Conservation (phyloP, 2,797 vertebrate genomes). For the Poecilia picta region DNA sequence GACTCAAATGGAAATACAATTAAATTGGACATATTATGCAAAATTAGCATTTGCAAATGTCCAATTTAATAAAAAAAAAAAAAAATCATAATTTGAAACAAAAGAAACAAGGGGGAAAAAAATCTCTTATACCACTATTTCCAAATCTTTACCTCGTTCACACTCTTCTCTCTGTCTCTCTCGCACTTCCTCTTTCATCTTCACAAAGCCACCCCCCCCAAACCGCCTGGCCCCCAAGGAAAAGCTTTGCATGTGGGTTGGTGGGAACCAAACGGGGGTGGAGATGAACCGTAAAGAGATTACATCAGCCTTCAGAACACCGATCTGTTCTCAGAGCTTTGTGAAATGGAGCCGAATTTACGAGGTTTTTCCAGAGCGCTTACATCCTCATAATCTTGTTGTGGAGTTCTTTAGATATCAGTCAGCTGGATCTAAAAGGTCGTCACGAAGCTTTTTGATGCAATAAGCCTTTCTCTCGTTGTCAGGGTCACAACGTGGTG, state of each 20-base stretch:
- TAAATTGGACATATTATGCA: no score
- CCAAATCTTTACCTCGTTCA: slow-evolving; percentile 29
- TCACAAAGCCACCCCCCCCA: slow-evolving; percentile 38
- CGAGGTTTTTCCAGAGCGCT: slow-evolving; percentile 55
- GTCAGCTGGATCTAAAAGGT: slow-evolving; percentile 20
- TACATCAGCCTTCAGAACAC: slow-evolving; percentile 64
- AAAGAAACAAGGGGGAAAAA: background rate
- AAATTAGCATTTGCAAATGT: no score
- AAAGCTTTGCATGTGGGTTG: slow-evolving; percentile 61
- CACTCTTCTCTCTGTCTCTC: slow-evolving; percentile 23
- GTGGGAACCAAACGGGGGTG: slow-evolving; percentile 53
- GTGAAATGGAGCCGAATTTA: slow-evolving; percentile 35
- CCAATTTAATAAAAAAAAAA: no score
- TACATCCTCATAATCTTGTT: slow-evolving; percentile 33
- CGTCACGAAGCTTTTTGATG: slow-evolving; percentile 28
- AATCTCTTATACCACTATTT: slow-evolving; percentile 10
- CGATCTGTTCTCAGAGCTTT: slow-evolving; percentile 49
- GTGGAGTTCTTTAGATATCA: slow-evolving; percentile 34
- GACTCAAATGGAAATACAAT: no score
- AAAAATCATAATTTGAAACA: background rate
- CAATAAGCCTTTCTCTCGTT: slow-evolving; percentile 26
- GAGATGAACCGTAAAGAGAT: slow-evolving; percentile 54
- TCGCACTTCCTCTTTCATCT: slow-evolving; percentile 59
- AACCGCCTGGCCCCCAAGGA: slow-evolving; percentile 12
- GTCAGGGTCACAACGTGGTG: slow-evolving; percentile 41